Evolutionary conservation across 2,888 invertebrate genomes (phyloP).

Genomic region (Machimus rusticus): DNA sequence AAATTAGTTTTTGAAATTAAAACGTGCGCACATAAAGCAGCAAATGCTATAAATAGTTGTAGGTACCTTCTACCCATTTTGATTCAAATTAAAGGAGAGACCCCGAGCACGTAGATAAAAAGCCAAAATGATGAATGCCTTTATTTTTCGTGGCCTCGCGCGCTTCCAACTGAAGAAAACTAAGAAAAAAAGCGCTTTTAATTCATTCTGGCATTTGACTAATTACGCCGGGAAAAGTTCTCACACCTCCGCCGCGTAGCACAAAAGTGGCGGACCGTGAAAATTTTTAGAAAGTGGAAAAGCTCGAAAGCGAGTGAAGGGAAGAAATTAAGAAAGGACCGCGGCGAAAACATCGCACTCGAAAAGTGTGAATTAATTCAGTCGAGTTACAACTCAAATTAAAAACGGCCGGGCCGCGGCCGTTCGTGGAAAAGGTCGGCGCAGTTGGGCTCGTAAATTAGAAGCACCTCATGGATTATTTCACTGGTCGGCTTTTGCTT

Average conservation of each 20-base stretch:
- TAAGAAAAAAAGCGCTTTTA: background rate
- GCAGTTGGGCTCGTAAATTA: slow-evolving; percentile 9
- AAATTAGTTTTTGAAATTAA: background rate
- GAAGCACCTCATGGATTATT: slow-evolving; percentile 24
- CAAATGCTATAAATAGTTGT: background rate
- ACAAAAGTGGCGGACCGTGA: slow-evolving; percentile 18
- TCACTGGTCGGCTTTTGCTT: slow-evolving; percentile 6
- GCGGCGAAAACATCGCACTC: slow-evolving; percentile 8
- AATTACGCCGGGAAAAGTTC: slow-evolving; percentile 7
- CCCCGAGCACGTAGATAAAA: background rate
- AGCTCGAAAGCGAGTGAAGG: background rate
- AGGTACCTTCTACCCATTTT: background rate
- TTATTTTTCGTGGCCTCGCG: slow-evolving; percentile 15
- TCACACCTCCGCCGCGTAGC: background rate
- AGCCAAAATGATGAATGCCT: background rate
- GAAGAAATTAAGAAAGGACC: slow-evolving; percentile 18
- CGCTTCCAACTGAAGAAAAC: background rate
- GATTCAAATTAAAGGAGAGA: background rate
- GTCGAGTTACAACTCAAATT: slow-evolving; percentile 27
- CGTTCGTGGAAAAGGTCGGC: slow-evolving; percentile 14
- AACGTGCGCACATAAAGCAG: background rate
- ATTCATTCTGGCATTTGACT: slow-evolving; percentile 33
- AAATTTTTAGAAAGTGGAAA: slow-evolving; percentile 7
- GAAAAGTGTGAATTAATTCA: slow-evolving; percentile 38
- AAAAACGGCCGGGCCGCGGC: background rate